Conservation (phyloP, 2,113 vertebrate species). For the Rhombomys opimus region DNA sequence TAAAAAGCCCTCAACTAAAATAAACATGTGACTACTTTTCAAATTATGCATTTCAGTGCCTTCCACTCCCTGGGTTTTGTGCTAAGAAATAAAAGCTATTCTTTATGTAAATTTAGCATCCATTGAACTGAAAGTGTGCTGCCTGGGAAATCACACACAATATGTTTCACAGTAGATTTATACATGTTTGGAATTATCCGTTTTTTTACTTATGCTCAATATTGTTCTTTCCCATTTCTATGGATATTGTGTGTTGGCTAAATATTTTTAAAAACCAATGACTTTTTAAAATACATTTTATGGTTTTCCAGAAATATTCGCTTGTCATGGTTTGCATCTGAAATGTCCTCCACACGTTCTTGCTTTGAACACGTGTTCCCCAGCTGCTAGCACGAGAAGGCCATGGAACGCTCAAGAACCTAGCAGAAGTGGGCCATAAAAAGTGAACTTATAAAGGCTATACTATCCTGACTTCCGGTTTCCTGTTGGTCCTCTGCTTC, state of each 20-base stretch:
- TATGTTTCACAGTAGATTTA: conserved; percentile 22
- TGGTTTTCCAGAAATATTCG: not conserved
- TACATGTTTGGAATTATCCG: not conserved
- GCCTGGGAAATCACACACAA: conserved; percentile 63
- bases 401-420: not conserved
- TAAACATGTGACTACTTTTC: conserved; percentile 61
- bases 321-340: not conserved
- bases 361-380: not conserved
- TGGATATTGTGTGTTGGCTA: not conserved
- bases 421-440: not conserved
- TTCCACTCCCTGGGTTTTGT: conserved; percentile 41
- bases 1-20: conserved; percentile 60
- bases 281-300: not conserved
- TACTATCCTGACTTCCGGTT: no score
- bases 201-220: conserved; percentile 59
- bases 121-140: conserved; percentile 61
- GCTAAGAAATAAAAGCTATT: conserved; percentile 63
- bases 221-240: conserved; percentile 56
- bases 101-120: conserved; percentile 69
- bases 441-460: not conserved
- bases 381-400: no score
- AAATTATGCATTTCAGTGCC: conserved; percentile 31
- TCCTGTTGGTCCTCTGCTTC: not conserved
- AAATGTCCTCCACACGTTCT: not conserved
- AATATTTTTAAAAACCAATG: not conserved